Base-by-base conservation (phyloP, 2,113 vertebrate species). In the Vidua chalybeata region DNA sequence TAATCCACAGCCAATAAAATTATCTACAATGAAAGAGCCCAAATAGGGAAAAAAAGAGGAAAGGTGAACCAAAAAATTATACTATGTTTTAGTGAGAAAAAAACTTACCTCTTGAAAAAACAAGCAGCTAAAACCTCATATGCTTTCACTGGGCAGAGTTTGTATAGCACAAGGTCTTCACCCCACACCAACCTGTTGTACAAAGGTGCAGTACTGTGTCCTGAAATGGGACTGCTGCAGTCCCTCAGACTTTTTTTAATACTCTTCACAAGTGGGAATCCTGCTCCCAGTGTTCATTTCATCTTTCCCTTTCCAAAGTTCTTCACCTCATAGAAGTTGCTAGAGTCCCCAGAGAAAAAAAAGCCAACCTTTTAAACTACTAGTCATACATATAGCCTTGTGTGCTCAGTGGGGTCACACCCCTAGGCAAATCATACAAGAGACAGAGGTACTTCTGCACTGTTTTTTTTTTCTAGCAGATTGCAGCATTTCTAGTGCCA, bases 1-100 rank as follows among this genome's bases (percentile, higher is more conserved):
- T 96, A 96, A 97, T 77, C 55, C 55, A 87, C 54, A 90, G 31
- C 30, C 23, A 88, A 86, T 78, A 77, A 89, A 93, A 96, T 71
- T 45, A 69, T 73, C 37, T 39, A 68, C 31, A 28, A 52, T 19
- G 18, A 89, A 59, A 90, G n/a, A 68, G 27, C 8, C 23, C 33
- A 21, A 46, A 84, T 52, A 49, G 7, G 15, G 11, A 71, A 87
- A 83, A 83, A 75, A 85, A 76, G 31, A 58, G 8, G 73, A 55
- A 92, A 88, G 35, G 48, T 87, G 48, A 87, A 93, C 41, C 14
- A n/a, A 78, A 87, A 43, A 77, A 9, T 1, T 7, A 6, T 37
- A 66, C 30, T 80, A 28, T 31, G 4, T 49, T 89, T 69, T 54
- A 81, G 28, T 45, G 8, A 27, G 39, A 6, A 51, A 56, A 62